Conservation (phyloP, 2,113 vertebrate species). For the Mola mola region DNA sequence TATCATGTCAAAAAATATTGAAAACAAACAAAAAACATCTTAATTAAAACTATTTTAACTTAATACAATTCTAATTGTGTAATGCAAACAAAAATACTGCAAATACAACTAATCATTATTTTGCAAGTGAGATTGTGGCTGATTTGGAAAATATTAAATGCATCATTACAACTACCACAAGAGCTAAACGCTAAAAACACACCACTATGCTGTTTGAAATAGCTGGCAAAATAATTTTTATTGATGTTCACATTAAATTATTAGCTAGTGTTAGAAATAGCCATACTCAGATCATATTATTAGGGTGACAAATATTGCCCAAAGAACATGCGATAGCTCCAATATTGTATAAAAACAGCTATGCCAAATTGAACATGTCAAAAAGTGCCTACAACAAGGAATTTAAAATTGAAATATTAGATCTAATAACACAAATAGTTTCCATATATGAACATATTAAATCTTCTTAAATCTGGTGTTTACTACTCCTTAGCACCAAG, state of each 20-base stretch:
- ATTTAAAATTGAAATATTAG: conserved; percentile 32
- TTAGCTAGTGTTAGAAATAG: conserved; percentile 1
- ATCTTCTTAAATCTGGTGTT: conserved; percentile 3
- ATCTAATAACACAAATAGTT: conserved; percentile 17
- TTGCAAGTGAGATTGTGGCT: conserved; percentile 20
- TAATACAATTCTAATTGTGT: conserved; percentile 6
- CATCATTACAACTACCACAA: conserved; percentile 23
- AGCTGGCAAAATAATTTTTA: background rate
- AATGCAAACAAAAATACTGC: conserved; percentile 8
- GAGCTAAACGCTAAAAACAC: conserved; percentile 10
- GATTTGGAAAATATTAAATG: conserved; percentile 16
- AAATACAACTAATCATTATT: conserved; percentile 13
- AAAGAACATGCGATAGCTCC: background rate
- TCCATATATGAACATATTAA: conserved; percentile 16
- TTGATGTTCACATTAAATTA: background rate
- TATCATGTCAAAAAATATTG: conserved; percentile 37
- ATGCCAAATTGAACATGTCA: conserved; percentile 1
- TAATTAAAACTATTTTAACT: conserved; percentile 36
- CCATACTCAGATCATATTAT: background rate
- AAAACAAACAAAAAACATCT: background rate
- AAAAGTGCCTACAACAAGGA: conserved; percentile 26
- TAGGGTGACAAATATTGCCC: conserved; percentile 1
- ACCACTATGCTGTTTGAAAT: background rate
- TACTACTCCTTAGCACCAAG: conserved; percentile 41
- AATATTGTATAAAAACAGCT: conserved; percentile 2